Evolutionary conservation across 2,888 invertebrate species (phyloP).

Genomic region (Meliscaeva auricollis): DNA sequence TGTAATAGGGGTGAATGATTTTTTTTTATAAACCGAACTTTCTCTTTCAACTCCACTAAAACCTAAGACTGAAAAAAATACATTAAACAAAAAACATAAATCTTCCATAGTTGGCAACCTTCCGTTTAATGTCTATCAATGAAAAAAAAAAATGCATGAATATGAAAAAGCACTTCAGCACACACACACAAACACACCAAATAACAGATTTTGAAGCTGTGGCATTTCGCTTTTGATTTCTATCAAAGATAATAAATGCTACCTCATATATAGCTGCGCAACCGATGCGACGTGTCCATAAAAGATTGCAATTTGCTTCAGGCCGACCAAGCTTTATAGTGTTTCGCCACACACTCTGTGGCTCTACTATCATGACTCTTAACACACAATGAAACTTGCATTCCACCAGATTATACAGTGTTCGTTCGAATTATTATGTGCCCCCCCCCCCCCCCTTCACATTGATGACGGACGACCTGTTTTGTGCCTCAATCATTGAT

Average conservation of each 20-base stretch:
- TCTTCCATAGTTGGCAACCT: conserved; percentile 9
- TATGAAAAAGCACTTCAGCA: background rate
- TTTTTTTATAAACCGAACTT: too few species aligned
- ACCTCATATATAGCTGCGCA: conserved; percentile 15
- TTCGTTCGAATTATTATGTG: background rate
- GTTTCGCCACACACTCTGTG: conserved; percentile 30
- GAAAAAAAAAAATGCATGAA: background rate
- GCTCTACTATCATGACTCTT: background rate
- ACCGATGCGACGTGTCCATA: conserved; percentile 47
- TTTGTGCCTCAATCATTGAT: conserved; percentile 53
- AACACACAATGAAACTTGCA: conserved; percentile 44
- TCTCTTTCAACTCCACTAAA: too few species aligned
- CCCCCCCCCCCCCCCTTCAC: conserved; percentile 23
- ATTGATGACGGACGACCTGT: conserved; percentile 45
- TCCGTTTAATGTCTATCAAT: background rate
- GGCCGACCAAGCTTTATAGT: conserved; percentile 42
- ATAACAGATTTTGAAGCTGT: conserved; percentile 32
- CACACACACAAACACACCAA: background rate
- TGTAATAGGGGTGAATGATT: too few species aligned
- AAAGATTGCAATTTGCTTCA: conserved; percentile 52
- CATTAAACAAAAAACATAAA: too few species aligned
- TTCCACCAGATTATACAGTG: conserved; percentile 11
- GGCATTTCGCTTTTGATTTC: conserved; percentile 68
- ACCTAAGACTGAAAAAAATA: too few species aligned
- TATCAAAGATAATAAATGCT: conserved; percentile 55